A percentile compares a stretch with the other conserved stretches of the same genome.
Evolutionary conservation across 2,888 invertebrate species (phyloP).

Genomic region (Hirtodrosophila cameraria): DNA sequence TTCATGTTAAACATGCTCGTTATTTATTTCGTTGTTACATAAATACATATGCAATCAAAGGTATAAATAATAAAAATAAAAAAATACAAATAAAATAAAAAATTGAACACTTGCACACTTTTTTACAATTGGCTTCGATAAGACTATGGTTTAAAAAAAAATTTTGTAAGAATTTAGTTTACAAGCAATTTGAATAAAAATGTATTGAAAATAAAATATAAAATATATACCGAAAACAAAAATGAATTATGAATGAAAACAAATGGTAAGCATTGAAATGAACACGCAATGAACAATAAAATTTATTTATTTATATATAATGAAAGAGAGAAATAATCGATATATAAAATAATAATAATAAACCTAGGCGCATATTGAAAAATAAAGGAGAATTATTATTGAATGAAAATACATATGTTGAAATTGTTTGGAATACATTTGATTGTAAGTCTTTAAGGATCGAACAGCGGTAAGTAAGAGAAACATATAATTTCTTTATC

Average conservation of each 20-base stretch:
- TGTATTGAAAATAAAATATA: conserved; percentile 15
- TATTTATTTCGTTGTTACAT: conserved; percentile 58
- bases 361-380: conserved; percentile 80
- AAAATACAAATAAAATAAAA: conserved; percentile 13
- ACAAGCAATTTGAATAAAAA: conserved; percentile 60
- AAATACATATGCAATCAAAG: conserved; percentile 41
- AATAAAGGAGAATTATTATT: conserved; percentile 78
- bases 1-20: conserved; percentile 70
- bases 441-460: neutral
- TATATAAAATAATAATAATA: conserved; percentile 64
- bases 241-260: conserved; percentile 39
- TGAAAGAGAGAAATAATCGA: conserved; percentile 71
- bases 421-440: neutral
- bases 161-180: conserved; percentile 62
- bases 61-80: conserved; percentile 31
- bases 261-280: conserved; percentile 56
- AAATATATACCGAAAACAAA: conserved; percentile 21
- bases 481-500: too few species aligned
- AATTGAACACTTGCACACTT: conserved; percentile 53
- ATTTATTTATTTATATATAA: conserved; percentile 70
- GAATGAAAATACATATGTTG: conserved; percentile 42
- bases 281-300: conserved; percentile 72
- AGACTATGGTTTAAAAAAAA: conserved; percentile 43
- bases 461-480: too few species aligned
- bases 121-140: conserved; percentile 57